Base-by-base conservation (phyloP, 2,113 vertebrate species). In the Cardinalis cardinalis region DNA sequence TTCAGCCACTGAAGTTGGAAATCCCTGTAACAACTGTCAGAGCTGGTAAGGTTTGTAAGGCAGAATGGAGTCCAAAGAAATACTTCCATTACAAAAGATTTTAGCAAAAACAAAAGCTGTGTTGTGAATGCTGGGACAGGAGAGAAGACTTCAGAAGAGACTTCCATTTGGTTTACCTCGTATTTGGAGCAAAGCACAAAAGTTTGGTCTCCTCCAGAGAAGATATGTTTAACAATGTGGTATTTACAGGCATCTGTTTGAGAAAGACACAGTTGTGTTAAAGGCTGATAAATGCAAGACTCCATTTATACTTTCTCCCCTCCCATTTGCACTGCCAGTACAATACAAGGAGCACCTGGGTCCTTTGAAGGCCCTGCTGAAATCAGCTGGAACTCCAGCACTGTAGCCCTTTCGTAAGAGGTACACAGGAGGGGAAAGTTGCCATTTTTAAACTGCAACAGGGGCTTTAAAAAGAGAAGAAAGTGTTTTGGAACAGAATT, bases 201-300 rank as follows among this genome's bases (percentile, higher is more conserved):
- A 58, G 98, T 98, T 83, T 99, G 99, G 97, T 99, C 98, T 94
- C 99, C 99, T 96, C 99, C 99, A 96, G 98, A 98, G 96, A 98
- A 98, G 92, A 99, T 98, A 95, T 98, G 98, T 94, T 98, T 98
- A 96, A 99, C 98, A 79, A 98, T 95, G 85, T 96, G 98, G 36
- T 97, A 97, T 91, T 97, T 98, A 92, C 97, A 98, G 43, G 96
- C 97, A 95, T 97, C 97, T 98, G 97, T 90, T 92, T 66, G 91
- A 96, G 90, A 95, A 89, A 93, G 40, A 86, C 6, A 17, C 0
- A 5, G 16, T 4, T 60, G 14, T 49, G 12, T 89, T 59, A 94
- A 28, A 89, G 23, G 51, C 0, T 61, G 43, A 80, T 40, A 15
- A 66, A 63, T 10, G 3, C 52, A 87, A 74, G 18, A 16, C 66